Evolutionary conservation across 2,113 vertebrate species (phyloP).

Genomic region (Emberiza fucata): DNA sequence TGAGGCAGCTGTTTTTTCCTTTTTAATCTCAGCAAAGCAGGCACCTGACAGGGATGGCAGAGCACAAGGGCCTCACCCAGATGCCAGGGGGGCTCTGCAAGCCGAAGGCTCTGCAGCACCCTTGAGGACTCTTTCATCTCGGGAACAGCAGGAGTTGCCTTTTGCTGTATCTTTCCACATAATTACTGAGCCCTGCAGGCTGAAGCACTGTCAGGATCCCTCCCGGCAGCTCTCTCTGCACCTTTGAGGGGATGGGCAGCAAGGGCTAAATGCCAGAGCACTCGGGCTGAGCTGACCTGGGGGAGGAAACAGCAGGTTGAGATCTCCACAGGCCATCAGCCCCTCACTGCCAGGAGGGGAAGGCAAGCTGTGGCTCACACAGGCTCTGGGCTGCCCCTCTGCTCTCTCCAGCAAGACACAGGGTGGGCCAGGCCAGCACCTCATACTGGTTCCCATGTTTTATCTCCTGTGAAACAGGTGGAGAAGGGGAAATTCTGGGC

Average conservation of each 20-base stretch:
- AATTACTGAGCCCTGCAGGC: neutral
- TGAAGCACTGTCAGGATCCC: neutral
- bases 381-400: neutral
- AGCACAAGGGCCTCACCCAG: neutral
- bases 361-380: fast-evolving
- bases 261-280: neutral
- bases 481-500: neutral
- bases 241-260: fast-evolving
- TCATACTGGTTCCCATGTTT: neutral
- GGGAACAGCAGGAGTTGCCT: neutral
- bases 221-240: neutral
- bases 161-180: neutral
- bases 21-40: neutral
- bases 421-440: neutral
- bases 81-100: neutral
- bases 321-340: neutral
- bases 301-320: neutral
- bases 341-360: neutral
- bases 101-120: neutral
- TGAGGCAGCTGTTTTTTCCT: neutral
- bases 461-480: neutral
- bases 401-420: neutral
- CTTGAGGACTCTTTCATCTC: neutral
- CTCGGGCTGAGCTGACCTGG: neutral
- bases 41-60: neutral